Evolutionary conservation across 2,797 vertebrate species (phyloP), one percentile per base, ranked within the genome.

Genomic region (Sebastes minor): DNA sequence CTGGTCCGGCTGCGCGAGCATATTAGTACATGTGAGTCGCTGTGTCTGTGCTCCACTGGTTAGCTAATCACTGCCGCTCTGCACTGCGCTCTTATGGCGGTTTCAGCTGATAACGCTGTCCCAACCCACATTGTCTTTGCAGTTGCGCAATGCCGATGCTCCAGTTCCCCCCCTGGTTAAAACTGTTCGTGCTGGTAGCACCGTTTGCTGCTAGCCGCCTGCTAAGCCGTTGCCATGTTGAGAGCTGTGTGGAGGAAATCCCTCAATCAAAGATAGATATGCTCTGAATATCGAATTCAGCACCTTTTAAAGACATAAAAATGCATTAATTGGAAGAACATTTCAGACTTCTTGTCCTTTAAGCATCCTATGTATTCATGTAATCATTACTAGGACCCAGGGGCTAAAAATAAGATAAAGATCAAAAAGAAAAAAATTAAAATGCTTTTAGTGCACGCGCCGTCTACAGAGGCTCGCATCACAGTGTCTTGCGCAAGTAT

Each of bases 91-190:
- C 7, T 52, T 52, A 46, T 1, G 6, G 0, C 42, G 16, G 42
- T 46, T 46, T 0, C 42, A 46, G 42, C 42, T 46, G 42, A 46
- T 46, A 46, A 46, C 42, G 42, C 1, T 18, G 42, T 46, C 42
- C 16, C 42, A 11, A 18, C 1, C 42, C 0, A 46, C 42, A 46
- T 0, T 0, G 38, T 1, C 13, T 42, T 42, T 42, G 38, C 38
- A 42, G 6, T 7, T 0, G 42, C 16, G 1, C 6, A 46, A 46
- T 0, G 16, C 42, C 42, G 2, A 46, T 0, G 0, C 42, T 46
- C 42, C 42, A 46, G 16, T 46, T 18, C 42, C 16, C 42, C 42
- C 42, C 16, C 16, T 16, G 42, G 42, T 46, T 46, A 46, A 46
- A 30, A 16, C 59, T 28, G 55, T 57, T 60, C 12, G 1, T 28